These are phyloP conservation scores for Myrmecobius fasciatus DNA, from an alignment of 2,113 vertebrate genomes.

Conservation along the genomic window DNA sequence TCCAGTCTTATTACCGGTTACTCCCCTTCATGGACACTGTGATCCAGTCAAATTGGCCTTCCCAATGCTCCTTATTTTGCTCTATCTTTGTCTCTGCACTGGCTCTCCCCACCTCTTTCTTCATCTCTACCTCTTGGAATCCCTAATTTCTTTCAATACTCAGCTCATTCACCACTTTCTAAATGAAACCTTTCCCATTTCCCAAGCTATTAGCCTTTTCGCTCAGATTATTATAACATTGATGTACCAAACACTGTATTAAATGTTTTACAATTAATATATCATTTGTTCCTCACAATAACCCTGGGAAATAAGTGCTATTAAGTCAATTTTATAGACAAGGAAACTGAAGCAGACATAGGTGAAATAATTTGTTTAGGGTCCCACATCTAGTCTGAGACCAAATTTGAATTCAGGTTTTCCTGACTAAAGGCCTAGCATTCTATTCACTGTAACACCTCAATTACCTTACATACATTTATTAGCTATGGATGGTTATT, in stretches of 20 bases:
- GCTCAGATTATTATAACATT: not conserved
- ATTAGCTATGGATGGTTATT: not conserved
- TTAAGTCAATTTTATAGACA: not conserved
- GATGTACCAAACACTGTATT: too few species aligned
- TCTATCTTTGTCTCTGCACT: not conserved
- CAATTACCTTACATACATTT: not conserved
- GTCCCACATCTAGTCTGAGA: not conserved
- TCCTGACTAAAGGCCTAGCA: not conserved
- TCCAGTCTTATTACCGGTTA: not conserved
- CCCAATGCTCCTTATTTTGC: not conserved
- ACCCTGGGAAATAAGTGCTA: not conserved
- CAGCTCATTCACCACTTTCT: not conserved
- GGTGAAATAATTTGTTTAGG: not conserved
- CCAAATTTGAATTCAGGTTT: not conserved
- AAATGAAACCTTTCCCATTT: not conserved
- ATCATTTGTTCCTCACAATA: not conserved
- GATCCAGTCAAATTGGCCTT: not conserved
- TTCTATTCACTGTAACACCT: not conserved
- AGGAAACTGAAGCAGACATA: not conserved
- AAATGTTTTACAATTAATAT: not conserved
- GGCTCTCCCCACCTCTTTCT: not conserved
- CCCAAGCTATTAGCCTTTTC: not conserved
- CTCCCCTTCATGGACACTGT: not conserved
- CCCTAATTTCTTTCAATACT: not conserved
- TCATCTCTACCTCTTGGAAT: not conserved